A percentile compares a stretch with the other conserved stretches of the same genome.
Conservation (phyloP, 2,888 invertebrate genomes). For the Drosophila koepferae region DNA sequence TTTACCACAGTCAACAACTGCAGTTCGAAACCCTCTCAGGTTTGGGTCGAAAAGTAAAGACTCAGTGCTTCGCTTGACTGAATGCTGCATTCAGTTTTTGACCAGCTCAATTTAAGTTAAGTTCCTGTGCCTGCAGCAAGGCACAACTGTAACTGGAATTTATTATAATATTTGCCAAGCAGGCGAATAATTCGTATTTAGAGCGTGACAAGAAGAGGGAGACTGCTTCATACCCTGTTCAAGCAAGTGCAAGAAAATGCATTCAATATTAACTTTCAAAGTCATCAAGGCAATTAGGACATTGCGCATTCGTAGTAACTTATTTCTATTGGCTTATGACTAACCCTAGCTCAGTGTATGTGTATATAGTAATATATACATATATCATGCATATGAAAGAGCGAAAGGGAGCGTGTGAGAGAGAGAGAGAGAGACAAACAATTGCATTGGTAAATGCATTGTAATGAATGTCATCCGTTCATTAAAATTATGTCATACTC, state of each 20-base stretch:
- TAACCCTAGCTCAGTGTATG: slow-evolving; percentile 25
- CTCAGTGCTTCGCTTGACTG: slow-evolving; percentile 35
- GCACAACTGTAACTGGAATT: slow-evolving; percentile 8
- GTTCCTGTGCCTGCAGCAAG: neutral
- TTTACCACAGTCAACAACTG: slow-evolving; percentile 1
- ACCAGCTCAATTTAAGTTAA: slow-evolving; percentile 14
- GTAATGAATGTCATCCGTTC: slow-evolving; percentile 82
- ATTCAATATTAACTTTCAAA: neutral
- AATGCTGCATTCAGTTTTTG: slow-evolving; percentile 18
- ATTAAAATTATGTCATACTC: slow-evolving; percentile 79
- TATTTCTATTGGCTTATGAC: slow-evolving; percentile 28
- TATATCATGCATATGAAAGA: neutral
- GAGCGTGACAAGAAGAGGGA: slow-evolving; percentile 55
- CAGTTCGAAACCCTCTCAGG: neutral
- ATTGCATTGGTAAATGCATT: slow-evolving; percentile 65
- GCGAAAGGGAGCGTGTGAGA: neutral
- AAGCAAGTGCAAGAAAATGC: too few relatives aligned
- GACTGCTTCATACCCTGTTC: slow-evolving; percentile 1
- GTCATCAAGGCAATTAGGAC: neutral
- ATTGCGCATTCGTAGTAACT: neutral
- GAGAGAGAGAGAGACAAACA: slow-evolving; percentile 19
- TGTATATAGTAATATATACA: slow-evolving; percentile 12
- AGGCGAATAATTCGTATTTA: slow-evolving; percentile 44
- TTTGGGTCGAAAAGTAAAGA: slow-evolving; percentile 2
- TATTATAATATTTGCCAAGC: neutral